Evolutionary conservation across 2,797 vertebrate species (phyloP), one percentile per base, ranked within the genome.

Genomic region (Micromesistius poutassou): DNA sequence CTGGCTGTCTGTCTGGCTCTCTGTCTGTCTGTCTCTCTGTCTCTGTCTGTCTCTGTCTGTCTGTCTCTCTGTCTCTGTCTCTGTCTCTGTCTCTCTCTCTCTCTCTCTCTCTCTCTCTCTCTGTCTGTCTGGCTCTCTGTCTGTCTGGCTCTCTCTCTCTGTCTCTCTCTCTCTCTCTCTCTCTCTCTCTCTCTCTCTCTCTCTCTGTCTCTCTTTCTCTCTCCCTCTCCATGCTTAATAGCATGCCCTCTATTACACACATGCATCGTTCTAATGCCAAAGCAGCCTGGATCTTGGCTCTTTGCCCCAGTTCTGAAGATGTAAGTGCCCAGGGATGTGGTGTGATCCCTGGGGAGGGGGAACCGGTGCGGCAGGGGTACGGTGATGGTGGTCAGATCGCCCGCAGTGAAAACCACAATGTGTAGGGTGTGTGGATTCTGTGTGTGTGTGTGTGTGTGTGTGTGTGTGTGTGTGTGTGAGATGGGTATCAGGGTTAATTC

Each of bases 321-420:
- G 76, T 83, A 84, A 88, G 83, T 86, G 84, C 85, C 89, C 87
- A 82, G 88, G 75, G 81, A 85, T 80, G 84, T 87, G 83, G 81
- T 74, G 77, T 2, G 66, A 82, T 90, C 85, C 86, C 87, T 0
- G 38, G 87, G 85, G 87, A 85, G n/a, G 74, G 75, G 31, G 77
- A 83, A 70, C 30, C 36, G 36, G 76, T 10, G 22, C 72, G 77
- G 76, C 82, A 42, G 73, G 78, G 75, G 76, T 83, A 80, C 55
- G 78, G 66, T 76, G 77, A 79, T 86, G 87, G 90, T 90, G 88
- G 89, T 89, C 82, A 79, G 90, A 81, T 87, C 31, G 25, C 87
- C 92, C 89, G 7, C 90, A 89, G 84, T 78, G 87, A 42, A 89
- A 91, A 93, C 90, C 90, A 77, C 92, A 90, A 88, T 72, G 80